These are phyloP conservation scores for Xestia rhomboidea DNA, from an alignment of 2,888 invertebrate species.

Conservation along the genomic window DNA sequence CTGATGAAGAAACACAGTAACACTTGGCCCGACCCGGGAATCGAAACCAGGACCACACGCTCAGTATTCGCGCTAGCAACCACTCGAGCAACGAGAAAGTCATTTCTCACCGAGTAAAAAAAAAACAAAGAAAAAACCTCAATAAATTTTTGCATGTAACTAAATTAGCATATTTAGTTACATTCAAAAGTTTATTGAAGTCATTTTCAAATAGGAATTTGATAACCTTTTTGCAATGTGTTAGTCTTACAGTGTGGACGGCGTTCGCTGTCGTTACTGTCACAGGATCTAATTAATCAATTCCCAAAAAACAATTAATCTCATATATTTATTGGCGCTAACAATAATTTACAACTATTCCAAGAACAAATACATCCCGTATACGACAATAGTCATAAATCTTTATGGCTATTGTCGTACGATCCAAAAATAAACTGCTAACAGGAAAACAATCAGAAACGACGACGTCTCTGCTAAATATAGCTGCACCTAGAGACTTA, in stretches of 20 bases:
- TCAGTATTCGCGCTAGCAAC: too few relatives aligned
- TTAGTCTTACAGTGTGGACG: background rate
- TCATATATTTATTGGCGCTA: background rate
- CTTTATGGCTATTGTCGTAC: conserved; percentile 26
- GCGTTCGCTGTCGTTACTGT: background rate
- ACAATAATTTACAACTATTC: conserved; percentile 18
- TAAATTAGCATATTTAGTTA: too few relatives aligned
- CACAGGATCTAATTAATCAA: background rate
- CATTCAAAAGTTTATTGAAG: too few relatives aligned
- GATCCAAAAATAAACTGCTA: conserved; percentile 34
- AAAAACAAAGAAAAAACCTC: background rate
- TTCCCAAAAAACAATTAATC: conserved; percentile 22
- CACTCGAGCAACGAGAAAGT: too few relatives aligned
- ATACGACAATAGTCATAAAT: too few relatives aligned
- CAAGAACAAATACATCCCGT: conserved; percentile 29
- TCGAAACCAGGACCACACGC: too few relatives aligned
- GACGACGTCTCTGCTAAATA: conserved; percentile 23
- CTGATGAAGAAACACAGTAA: too few relatives aligned
- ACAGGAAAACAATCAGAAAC: conserved; percentile 30
- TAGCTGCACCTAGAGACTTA: conserved; percentile 14
- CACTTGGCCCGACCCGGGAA: too few relatives aligned
- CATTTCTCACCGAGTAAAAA: background rate
- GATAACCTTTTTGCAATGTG: background rate
- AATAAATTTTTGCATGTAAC: background rate
- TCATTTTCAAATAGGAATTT: background rate